Evolutionary conservation across 2,888 invertebrate genomes (phyloP).

Genomic region (Leucania comma): DNA sequence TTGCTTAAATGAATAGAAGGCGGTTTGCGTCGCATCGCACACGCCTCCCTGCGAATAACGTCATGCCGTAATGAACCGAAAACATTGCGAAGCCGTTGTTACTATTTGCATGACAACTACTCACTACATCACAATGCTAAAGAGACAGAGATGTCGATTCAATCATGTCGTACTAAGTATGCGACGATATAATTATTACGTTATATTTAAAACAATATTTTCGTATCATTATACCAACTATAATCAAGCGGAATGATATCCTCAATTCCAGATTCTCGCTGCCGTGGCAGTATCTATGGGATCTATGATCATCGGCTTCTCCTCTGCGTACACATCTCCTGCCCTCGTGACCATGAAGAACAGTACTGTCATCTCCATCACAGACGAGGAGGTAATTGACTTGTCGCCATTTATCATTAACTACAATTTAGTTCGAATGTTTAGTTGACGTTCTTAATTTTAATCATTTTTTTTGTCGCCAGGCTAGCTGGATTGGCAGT

Average conservation of each 20-base stretch:
- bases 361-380: slow-evolving; percentile 90
- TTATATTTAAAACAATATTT: neutral
- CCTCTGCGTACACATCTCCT: slow-evolving; percentile 97
- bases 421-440: slow-evolving; percentile 15
- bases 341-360: slow-evolving; percentile 94
- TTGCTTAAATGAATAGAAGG: slow-evolving; percentile 84
- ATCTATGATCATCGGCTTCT: slow-evolving; percentile 96
- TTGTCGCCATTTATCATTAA: slow-evolving; percentile 18
- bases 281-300: slow-evolving; percentile 96
- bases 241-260: slow-evolving; percentile 14
- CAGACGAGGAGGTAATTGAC: slow-evolving; percentile 91
- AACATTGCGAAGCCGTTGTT: slow-evolving; percentile 50
- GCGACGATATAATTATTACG: slow-evolving; percentile 11
- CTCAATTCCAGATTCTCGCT: slow-evolving; percentile 93
- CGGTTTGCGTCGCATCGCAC: slow-evolving; percentile 73
- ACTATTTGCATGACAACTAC: slow-evolving; percentile 46
- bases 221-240: too few species aligned
- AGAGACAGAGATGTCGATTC: slow-evolving; percentile 6
- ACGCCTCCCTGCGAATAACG: slow-evolving; percentile 79
- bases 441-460: slow-evolving; percentile 12
- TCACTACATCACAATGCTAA: slow-evolving; percentile 7
- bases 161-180: slow-evolving; percentile 3
- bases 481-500: slow-evolving; percentile 97
- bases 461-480: slow-evolving; percentile 60
- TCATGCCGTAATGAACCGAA: slow-evolving; percentile 67